A percentile compares a stretch with the other conserved stretches of the same genome.
Conservation (phyloP, 1,140 invertebrate species). For the Hermetia illucens region DNA sequence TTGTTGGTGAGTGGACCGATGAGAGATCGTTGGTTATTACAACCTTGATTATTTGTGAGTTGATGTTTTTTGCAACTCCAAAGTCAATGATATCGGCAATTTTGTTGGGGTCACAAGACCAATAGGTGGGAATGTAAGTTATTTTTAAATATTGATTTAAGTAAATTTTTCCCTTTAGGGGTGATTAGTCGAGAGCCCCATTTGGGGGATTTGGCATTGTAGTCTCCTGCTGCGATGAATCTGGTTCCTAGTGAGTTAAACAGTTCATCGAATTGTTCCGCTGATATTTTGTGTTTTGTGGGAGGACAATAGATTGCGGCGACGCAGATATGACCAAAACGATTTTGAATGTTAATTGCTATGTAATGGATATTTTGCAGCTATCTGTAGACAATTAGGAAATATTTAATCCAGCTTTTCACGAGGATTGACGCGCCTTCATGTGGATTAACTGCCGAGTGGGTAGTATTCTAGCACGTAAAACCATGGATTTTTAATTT, state of each 20-base stretch:
- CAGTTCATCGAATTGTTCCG: slow-evolving; percentile 10
- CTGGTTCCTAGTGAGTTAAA: slow-evolving; percentile 12
- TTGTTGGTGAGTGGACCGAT: slow-evolving; percentile 16
- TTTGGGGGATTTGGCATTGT: slow-evolving; percentile 16
- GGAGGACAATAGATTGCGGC: slow-evolving; percentile 16
- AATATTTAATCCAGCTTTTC: slow-evolving; percentile 7
- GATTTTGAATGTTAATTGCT: neutral
- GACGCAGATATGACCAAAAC: neutral
- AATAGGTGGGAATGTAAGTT: slow-evolving; percentile 15
- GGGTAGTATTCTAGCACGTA: slow-evolving; percentile 7
- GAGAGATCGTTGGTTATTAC: slow-evolving; percentile 8
- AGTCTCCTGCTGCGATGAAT: slow-evolving; percentile 18
- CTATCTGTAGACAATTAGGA: neutral
- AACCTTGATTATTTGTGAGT: slow-evolving; percentile 4
- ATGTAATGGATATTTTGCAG: neutral
- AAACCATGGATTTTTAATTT: slow-evolving; percentile 3
- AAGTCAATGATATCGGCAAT: slow-evolving; percentile 21
- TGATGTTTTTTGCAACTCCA: slow-evolving; percentile 10
- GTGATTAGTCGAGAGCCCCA: slow-evolving; percentile 16
- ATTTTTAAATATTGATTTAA: slow-evolving; percentile 6
- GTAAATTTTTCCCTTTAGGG: slow-evolving; percentile 11
- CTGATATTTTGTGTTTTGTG: slow-evolving; percentile 9
- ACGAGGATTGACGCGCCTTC: slow-evolving; percentile 10
- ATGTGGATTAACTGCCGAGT: slow-evolving; percentile 11
- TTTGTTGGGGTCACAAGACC: slow-evolving; percentile 19